phyloP scores from a whole-genome alignment of 2,797 vertebrate genomes.

The Enteromius paludinosus region DNA sequence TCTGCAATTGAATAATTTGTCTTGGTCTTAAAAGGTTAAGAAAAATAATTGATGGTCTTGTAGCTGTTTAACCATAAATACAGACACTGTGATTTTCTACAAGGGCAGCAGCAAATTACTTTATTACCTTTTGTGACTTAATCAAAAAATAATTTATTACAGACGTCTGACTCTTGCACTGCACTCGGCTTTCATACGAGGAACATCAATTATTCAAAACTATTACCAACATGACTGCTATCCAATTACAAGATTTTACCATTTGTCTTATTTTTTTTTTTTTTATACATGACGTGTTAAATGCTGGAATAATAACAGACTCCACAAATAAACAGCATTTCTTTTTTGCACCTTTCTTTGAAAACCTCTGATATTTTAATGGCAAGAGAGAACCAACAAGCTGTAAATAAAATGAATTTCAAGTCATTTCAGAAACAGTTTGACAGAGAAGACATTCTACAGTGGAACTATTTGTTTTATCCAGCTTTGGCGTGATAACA shows the following conservation, averaged over 20 bases:
- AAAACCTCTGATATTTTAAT: neutral
- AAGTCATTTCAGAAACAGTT: neutral
- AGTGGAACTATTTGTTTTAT: neutral
- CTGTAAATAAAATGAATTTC: conserved; percentile 1
- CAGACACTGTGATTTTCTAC: conserved; percentile 6
- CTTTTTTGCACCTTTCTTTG: neutral
- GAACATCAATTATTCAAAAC: conserved; percentile 22
- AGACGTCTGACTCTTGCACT: neutral
- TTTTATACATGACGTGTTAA: conserved; percentile 4
- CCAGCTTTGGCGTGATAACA: neutral
- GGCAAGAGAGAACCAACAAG: neutral
- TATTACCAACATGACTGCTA: conserved; percentile 8
- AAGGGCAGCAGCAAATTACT: conserved; percentile 26
- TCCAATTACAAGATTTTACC: conserved; percentile 20
- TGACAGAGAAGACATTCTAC: neutral
- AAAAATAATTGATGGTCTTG: neutral
- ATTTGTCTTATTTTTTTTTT: conserved; percentile 17
- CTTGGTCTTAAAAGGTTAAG: conserved; percentile 11
- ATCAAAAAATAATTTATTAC: conserved; percentile 31
- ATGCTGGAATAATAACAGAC: neutral
- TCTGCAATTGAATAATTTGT: conserved; percentile 3
- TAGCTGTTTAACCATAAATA: conserved; percentile 14
- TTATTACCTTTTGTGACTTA: conserved; percentile 20
- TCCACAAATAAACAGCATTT: neutral
- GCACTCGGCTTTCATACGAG: neutral